Base-by-base conservation (phyloP, 2,113 vertebrate genomes). In the Eublepharis macularius region DNA sequence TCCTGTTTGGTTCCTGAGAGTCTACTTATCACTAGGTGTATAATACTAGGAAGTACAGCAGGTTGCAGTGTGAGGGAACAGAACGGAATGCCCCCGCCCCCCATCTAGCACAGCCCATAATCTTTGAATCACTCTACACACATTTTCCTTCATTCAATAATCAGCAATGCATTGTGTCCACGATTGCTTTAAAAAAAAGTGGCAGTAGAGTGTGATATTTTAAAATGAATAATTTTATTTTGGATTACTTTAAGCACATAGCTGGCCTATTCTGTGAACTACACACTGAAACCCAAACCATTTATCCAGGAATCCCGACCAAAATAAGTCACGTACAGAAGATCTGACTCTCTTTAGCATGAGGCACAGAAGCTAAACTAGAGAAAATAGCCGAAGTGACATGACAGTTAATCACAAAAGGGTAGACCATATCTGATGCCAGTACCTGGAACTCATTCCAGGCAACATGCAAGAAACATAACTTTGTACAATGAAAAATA, bases 251-350 rank as follows among this genome's bases (percentile, higher is more conserved):
- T 73, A 29, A 73, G 11, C 54, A 26, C 17, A 14, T 87, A 84
- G 74, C 72, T 3, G n/a, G 51, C 17, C 36, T 73, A 85, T 12
- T 74, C 66, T 90, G 68, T 70, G 93, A 87, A 72, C 36, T 83
- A 94, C 90, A 87, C 86, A 85, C 88, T 39, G 72, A 43, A 89
- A 94, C 94, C 45, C 39, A 92, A 92, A 87, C 21, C 68, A 45
- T 74, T 85, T 84, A 76, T 29, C 2, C 81, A 60, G 87, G 43
- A 89, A 90, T 90, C 81, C 89, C 54, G 80, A 82, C 90, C 88
- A 86, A 87, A 93, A 90, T 83, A 19, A 84, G 70, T 63, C 74
- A 87, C 68, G 87, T 76, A 83, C 57, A 89, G 87, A 93, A 87
- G 82, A 47, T 41, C 80, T 41, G 79, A 36, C 74, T 82, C 90